A percentile compares a stretch with the other conserved stretches of the same genome.
Evolutionary conservation across 2,113 vertebrate species (phyloP).

Genomic region (Actenoides hombroni): DNA sequence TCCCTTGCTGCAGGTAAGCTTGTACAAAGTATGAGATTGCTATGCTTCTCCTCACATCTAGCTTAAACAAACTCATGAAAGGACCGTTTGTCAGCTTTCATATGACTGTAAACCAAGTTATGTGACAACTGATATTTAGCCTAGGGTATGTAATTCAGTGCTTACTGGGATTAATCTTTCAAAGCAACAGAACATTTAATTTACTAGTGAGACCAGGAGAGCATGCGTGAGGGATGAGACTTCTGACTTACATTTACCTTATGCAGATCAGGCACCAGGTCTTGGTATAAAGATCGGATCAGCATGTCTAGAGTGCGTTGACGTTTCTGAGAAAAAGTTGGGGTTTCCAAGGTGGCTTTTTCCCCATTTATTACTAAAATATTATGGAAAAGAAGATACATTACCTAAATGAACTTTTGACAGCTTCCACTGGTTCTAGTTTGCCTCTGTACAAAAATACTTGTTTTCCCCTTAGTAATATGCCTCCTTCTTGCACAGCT

Average conservation of each 20-base stretch:
- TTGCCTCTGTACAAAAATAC: not conserved
- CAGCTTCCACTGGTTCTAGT: not conserved
- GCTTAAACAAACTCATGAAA: not conserved
- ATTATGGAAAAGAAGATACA: not conserved
- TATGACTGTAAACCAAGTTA: not conserved
- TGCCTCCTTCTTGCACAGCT: not conserved
- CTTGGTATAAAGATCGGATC: slow-evolving; percentile 95
- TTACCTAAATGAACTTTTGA: not conserved
- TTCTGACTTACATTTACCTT: slow-evolving; percentile 79
- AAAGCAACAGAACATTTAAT: not conserved
- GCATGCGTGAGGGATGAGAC: not conserved
- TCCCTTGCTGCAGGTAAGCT: not conserved
- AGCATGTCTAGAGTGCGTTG: slow-evolving; percentile 97
- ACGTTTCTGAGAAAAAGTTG: slow-evolving; percentile 97
- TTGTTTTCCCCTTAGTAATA: not conserved
- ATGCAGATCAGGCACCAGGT: slow-evolving; percentile 93
- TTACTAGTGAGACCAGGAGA: not conserved
- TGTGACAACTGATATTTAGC: not conserved
- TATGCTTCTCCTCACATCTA: not conserved
- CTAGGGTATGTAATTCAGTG: not conserved
- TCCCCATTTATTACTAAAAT: slow-evolving; percentile 96
- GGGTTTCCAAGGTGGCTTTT: slow-evolving; percentile 98
- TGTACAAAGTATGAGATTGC: not conserved
- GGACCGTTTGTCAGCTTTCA: not conserved
- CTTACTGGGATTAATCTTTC: not conserved